These are phyloP conservation scores for Papilio protenor DNA, from an alignment of 2,888 invertebrate species.

Conservation along the genomic window DNA sequence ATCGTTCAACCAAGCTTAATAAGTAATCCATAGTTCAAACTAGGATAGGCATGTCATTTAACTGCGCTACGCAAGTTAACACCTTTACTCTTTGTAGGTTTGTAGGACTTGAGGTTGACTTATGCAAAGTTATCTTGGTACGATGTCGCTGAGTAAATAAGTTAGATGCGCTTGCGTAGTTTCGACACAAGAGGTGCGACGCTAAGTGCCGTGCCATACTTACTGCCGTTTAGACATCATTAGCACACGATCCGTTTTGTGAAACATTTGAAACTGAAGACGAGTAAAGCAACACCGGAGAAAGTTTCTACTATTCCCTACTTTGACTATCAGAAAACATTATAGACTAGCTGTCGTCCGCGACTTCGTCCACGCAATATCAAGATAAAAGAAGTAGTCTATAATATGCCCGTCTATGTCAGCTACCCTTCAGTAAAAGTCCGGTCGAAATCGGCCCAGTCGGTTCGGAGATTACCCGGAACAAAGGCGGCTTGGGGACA, in stretches of 20 bases:
- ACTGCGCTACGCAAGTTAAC: slow-evolving; percentile 6
- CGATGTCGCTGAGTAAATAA: slow-evolving; percentile 27
- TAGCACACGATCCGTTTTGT: slow-evolving; percentile 46
- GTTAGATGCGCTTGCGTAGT: slow-evolving; percentile 34
- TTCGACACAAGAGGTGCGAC: slow-evolving; percentile 43
- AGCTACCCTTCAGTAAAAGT: too few species aligned
- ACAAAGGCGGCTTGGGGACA: too few species aligned
- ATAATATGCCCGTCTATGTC: too few species aligned
- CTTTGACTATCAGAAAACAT: too few species aligned
- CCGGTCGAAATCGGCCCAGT: too few species aligned
- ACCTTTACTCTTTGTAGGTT: slow-evolving; percentile 12
- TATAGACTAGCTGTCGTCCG: too few species aligned
- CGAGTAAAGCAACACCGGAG: slow-evolving; percentile 25
- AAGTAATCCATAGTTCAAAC: not conserved
- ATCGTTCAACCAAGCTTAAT: too few species aligned
- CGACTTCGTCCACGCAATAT: too few species aligned
- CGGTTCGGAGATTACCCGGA: too few species aligned
- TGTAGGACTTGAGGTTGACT: slow-evolving; percentile 30
- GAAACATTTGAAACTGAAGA: slow-evolving; percentile 36
- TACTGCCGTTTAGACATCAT: slow-evolving; percentile 51
- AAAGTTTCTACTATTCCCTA: not conserved
- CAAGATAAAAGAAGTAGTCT: too few species aligned
- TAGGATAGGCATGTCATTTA: not conserved
- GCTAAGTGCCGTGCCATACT: slow-evolving; percentile 50
- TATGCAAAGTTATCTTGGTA: slow-evolving; percentile 30